Conservation (phyloP, 1,140 invertebrate species). For the Hirudo medicinalis region DNA sequence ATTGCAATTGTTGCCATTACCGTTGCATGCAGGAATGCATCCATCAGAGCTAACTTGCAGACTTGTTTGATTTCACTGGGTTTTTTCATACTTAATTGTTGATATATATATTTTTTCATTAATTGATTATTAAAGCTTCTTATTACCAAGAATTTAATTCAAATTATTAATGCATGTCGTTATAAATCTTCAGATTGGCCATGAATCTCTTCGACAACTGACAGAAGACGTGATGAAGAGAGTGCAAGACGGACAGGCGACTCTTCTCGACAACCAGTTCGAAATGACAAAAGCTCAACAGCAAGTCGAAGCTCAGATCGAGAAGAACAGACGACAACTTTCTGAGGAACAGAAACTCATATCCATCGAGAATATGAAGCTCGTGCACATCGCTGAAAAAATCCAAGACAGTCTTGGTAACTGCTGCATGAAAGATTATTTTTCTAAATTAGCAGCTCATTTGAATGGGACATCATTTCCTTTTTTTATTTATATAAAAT, state of each 20-base stretch:
- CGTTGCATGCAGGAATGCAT: too few species aligned
- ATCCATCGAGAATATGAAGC: constrained; percentile 46
- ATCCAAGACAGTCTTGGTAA: constrained; percentile 49
- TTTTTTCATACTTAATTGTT: too few species aligned
- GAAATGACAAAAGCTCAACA: constrained; percentile 45
- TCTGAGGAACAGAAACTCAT: constrained; percentile 51
- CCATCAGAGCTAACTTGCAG: too few species aligned
- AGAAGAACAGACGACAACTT: constrained; percentile 48
- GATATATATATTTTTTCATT: too few species aligned
- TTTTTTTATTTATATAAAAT: neutral
- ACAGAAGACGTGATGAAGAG: constrained; percentile 45
- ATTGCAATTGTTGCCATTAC: too few species aligned
- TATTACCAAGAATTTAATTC: neutral
- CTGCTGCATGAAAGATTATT: too few species aligned
- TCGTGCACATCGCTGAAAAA: constrained; percentile 46
- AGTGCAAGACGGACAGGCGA: constrained; percentile 44
- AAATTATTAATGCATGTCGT: neutral
- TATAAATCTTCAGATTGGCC: constrained; percentile 41
- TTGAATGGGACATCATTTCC: too few species aligned
- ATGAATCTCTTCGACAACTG: constrained; percentile 45
- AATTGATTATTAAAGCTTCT: too few species aligned
- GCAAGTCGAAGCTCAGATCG: constrained; percentile 43
- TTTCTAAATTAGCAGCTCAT: too few species aligned
- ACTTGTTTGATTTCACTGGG: too few species aligned
- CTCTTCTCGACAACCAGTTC: constrained; percentile 46